Evolutionary conservation across 2,888 invertebrate species (phyloP).

Genomic region (Xestia sexstrigata): DNA sequence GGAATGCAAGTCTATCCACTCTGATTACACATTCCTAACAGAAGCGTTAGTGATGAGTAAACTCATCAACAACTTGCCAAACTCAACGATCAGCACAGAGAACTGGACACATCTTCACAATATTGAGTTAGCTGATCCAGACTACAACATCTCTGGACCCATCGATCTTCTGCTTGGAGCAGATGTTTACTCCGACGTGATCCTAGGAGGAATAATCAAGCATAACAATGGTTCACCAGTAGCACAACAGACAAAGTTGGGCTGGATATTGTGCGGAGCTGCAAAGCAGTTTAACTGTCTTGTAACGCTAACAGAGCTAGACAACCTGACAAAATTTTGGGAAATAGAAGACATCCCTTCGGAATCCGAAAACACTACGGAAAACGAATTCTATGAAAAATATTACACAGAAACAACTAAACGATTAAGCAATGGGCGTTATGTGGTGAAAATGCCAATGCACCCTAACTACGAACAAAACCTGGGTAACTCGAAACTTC

Average conservation of each 20-base stretch:
- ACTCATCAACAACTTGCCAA: background rate
- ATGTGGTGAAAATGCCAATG: too few species aligned
- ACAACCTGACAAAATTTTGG: background rate
- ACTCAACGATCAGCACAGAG: background rate
- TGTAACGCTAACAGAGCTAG: background rate
- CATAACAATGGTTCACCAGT: background rate
- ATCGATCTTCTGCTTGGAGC: slow-evolving; percentile 14
- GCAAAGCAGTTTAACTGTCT: background rate
- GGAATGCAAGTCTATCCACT: background rate
- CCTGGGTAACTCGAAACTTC: background rate
- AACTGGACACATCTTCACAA: background rate
- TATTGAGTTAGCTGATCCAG: slow-evolving; percentile 1
- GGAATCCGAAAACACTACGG: background rate
- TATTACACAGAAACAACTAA: background rate
- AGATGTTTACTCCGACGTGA: slow-evolving; percentile 3
- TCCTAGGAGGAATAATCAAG: background rate
- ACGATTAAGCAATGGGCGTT: background rate
- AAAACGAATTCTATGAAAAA: background rate
- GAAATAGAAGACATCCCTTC: background rate
- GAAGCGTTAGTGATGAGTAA: slow-evolving; percentile 2
- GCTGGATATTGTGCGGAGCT: background rate
- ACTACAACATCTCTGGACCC: slow-evolving; percentile 3
- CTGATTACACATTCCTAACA: slow-evolving; percentile 7
- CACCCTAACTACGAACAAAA: background rate
- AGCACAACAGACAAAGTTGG: background rate